Percentiles rank a stretch among this genome's conserved stretches.
phyloP scores from a whole-genome alignment of 2,797 vertebrate species.

The Neoniphon sammara region DNA sequence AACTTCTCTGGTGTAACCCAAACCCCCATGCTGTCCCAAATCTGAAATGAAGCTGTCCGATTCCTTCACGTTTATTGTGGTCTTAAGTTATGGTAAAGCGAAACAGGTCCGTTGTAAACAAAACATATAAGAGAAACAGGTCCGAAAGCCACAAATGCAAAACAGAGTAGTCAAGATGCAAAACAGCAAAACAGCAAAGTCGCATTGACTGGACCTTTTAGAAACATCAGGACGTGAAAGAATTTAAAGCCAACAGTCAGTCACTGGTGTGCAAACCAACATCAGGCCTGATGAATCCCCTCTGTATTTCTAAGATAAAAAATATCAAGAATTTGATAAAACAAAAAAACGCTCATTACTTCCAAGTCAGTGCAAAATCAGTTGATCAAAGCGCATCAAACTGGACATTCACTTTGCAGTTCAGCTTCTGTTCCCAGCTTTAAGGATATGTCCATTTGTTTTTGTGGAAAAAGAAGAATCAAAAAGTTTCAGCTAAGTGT shows the following conservation, averaged over 20 bases:
- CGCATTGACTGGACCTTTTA: conserved; percentile 37
- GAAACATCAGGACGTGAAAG: not conserved
- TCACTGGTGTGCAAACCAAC: conserved; percentile 2
- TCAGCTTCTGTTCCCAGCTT: conserved; percentile 36
- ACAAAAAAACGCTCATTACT: not conserved
- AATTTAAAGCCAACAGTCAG: not conserved
- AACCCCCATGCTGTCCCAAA: conserved; percentile 60
- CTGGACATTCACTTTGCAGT: conserved; percentile 36
- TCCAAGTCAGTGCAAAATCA: conserved; percentile 50
- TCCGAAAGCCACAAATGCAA: conserved; percentile 46
- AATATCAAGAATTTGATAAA: not conserved
- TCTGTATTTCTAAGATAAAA: conserved; percentile 19
- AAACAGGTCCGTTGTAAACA: conserved; percentile 15
- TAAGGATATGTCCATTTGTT: conserved; percentile 60
- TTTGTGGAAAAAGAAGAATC: conserved; percentile 33
- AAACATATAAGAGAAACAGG: conserved; percentile 28
- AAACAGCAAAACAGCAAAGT: conserved; percentile 42
- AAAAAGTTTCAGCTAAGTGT: conserved; percentile 27
- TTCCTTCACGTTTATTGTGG: conserved; percentile 22
- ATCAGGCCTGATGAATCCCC: conserved; percentile 35
- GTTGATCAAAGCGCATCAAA: conserved; percentile 39
- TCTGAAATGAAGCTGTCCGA: conserved; percentile 26
- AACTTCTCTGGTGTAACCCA: conserved; percentile 30
- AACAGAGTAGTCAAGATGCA: conserved; percentile 47
- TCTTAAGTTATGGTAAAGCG: conserved; percentile 5